Conservation (phyloP, 1,140 invertebrate genomes). For the Centruroides sculpturatus region DNA sequence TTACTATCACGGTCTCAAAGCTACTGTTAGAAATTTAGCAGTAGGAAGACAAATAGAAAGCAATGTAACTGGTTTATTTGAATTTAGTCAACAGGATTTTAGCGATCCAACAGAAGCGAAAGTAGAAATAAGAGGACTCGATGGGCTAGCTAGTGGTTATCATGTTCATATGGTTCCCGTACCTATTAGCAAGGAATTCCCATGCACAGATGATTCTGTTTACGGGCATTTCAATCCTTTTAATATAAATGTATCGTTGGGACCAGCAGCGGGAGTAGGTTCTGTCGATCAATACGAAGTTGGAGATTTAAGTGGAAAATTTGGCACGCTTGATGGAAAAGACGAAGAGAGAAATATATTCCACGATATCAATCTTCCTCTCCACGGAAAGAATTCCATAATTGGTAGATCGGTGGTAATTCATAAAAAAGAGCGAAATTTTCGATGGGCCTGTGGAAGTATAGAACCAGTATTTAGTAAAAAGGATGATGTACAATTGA, state of each 20-base stretch:
- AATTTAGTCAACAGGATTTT: slow-evolving; percentile 55
- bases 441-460: slow-evolving; percentile 59
- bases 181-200: slow-evolving; percentile 64
- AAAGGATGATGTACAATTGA: slow-evolving; percentile 63
- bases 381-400: slow-evolving; percentile 70
- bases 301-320: slow-evolving; percentile 75
- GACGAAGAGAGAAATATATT: slow-evolving; percentile 42
- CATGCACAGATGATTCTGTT: slow-evolving; percentile 65
- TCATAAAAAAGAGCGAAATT: slow-evolving; percentile 42
- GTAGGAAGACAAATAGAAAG: slow-evolving; percentile 23
- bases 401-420: slow-evolving; percentile 77
- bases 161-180: slow-evolving; percentile 68
- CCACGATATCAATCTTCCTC: slow-evolving; percentile 67
- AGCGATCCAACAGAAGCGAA: slow-evolving; percentile 67
- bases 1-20: slow-evolving; percentile 18
- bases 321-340: slow-evolving; percentile 40
- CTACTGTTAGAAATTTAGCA: slow-evolving; percentile 31
- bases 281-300: slow-evolving; percentile 74
- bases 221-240: slow-evolving; percentile 72
- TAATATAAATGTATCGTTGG: slow-evolving; percentile 41
- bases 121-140: slow-evolving; percentile 55
- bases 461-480: slow-evolving; percentile 73
- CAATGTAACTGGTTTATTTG: slow-evolving; percentile 39
- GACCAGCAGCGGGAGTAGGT: slow-evolving; percentile 43
- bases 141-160: slow-evolving; percentile 51